These are phyloP conservation scores for Bothrops jararaca DNA, from an alignment of 2,113 vertebrate genomes.

Conservation along the genomic window DNA sequence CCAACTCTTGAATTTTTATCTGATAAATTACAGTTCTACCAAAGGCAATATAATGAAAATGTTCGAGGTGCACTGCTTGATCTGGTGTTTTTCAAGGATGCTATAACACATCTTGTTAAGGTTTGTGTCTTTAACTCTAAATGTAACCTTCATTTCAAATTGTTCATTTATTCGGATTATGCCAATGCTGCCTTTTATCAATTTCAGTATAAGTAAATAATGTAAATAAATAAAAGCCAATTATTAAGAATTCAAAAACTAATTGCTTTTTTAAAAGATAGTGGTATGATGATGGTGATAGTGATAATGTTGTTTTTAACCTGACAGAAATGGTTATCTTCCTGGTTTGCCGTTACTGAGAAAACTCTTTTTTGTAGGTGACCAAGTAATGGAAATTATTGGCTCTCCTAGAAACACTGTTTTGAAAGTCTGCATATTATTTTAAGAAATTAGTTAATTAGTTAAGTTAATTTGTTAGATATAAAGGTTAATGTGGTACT, in stretches of 20 bases:
- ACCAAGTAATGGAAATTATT: background rate
- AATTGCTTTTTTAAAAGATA: background rate
- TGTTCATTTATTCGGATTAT: background rate
- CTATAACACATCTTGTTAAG: conserved; percentile 78
- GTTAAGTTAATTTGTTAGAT: background rate
- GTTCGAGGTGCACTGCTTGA: conserved; percentile 73
- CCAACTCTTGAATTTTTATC: conserved; percentile 68
- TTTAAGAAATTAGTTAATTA: background rate
- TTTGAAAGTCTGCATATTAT: background rate
- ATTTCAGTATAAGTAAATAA: background rate
- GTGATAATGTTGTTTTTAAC: background rate
- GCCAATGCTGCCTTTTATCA: background rate
- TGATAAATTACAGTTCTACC: conserved; percentile 69
- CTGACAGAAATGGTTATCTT: background rate
- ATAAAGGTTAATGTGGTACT: background rate
- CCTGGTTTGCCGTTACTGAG: background rate
- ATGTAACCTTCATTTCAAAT: background rate
- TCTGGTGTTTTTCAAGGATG: conserved; percentile 80
- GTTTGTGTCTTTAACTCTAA: conserved; percentile 48
- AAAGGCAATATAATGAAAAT: conserved; percentile 72
- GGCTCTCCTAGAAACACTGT: background rate
- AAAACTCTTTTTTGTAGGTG: background rate
- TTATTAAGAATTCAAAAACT: background rate
- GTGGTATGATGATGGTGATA: background rate
- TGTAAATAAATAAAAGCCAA: background rate